Conservation (phyloP, 64 coral and sea anemone genomes). For the Pocillopora verrucosa region DNA sequence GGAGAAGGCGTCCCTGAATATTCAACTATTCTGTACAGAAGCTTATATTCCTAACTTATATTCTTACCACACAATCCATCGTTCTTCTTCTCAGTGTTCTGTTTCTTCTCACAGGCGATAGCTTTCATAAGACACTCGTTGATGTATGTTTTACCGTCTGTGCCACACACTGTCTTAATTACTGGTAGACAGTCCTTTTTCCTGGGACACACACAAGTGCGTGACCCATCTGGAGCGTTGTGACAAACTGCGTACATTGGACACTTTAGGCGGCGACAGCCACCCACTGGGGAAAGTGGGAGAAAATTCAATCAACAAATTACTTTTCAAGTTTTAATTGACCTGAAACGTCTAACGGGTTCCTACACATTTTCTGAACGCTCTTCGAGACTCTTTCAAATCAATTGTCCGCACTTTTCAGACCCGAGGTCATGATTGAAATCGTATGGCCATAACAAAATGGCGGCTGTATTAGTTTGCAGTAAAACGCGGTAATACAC, state of each 20-base stretch:
- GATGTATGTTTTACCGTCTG: constrained; percentile 67
- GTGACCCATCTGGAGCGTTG: constrained; percentile 45
- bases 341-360: too few species aligned
- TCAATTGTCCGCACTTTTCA: too few species aligned
- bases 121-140: constrained; percentile 71
- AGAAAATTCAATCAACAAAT: too few species aligned
- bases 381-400: too few species aligned
- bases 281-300: constrained; percentile 17
- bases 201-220: constrained; percentile 60
- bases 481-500: too few species aligned
- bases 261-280: constrained; percentile 46
- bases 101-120: constrained; percentile 40
- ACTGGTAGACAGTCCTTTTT: constrained; percentile 35
- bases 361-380: too few species aligned
- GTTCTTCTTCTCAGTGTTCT: constrained; percentile 6
- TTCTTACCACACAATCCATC: constrained; percentile 65
- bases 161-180: constrained; percentile 54
- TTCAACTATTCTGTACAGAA: too few species aligned
- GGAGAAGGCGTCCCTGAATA: too few species aligned
- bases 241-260: constrained; percentile 38
- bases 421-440: too few species aligned
- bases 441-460: too few species aligned
- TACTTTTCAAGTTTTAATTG: too few species aligned
- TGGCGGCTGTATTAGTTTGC: too few species aligned
- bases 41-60: not conserved